phyloP scores from a whole-genome alignment of 1,140 invertebrate genomes.

The Caligus rogercresseyi region DNA sequence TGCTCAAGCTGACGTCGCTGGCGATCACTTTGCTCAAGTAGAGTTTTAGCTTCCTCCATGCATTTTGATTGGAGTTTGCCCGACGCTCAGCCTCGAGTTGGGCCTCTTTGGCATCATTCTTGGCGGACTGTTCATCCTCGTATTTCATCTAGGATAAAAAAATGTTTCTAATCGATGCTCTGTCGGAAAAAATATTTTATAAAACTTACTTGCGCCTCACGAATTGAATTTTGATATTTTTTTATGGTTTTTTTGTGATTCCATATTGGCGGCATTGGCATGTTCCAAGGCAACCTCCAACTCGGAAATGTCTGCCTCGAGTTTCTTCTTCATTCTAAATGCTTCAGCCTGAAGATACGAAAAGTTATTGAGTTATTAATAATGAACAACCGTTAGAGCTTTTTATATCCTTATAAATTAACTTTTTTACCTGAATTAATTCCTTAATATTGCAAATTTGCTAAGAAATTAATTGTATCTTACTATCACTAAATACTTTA shows the following conservation, averaged over 20 bases:
- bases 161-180: constrained; percentile 42
- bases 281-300: constrained; percentile 44
- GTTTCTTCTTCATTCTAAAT: constrained; percentile 92
- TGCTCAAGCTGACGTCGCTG: constrained; percentile 53
- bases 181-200: too few relatives aligned
- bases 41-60: constrained; percentile 36
- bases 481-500: too few relatives aligned
- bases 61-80: constrained; percentile 31
- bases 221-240: constrained; percentile 35
- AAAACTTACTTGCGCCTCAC: constrained; percentile 33
- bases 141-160: constrained; percentile 39
- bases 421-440: background rate
- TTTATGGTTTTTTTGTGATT: constrained; percentile 34
- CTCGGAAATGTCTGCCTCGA: constrained; percentile 98
- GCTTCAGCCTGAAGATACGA: constrained; percentile 34
- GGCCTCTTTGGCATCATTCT: constrained; percentile 41
- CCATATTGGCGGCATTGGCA: constrained; percentile 3
- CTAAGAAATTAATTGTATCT: too few relatives aligned
- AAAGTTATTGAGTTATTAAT: too few relatives aligned
- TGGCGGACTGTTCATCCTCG: constrained; percentile 36
- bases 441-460: constrained; percentile 10
- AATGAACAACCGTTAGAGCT: background rate
- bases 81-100: constrained; percentile 42
- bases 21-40: constrained; percentile 37
- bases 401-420: background rate